Evolutionary conservation across 1,140 invertebrate genomes (phyloP).

Genomic region (Drosophila yakuba): DNA sequence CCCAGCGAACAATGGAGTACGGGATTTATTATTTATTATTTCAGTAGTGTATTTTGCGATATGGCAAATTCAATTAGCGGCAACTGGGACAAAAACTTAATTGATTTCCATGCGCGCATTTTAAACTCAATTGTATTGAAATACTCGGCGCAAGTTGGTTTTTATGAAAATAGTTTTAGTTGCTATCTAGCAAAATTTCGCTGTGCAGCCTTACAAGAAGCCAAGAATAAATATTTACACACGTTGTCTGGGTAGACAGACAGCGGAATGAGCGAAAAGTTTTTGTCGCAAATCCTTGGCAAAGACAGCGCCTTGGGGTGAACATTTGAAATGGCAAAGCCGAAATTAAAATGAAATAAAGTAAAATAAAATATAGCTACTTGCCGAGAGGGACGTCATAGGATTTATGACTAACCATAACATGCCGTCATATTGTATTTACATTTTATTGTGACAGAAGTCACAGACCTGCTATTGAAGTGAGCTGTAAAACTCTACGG

Average conservation of each 20-base stretch:
- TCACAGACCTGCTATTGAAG: background rate
- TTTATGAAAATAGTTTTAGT: slow-evolving; percentile 43
- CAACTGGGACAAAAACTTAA: slow-evolving; percentile 48
- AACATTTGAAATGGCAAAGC: slow-evolving; percentile 36
- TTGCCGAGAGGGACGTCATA: background rate
- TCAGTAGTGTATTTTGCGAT: slow-evolving; percentile 16
- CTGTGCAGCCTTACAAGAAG: slow-evolving; percentile 44
- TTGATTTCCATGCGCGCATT: slow-evolving; percentile 52
- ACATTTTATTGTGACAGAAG: slow-evolving; percentile 22
- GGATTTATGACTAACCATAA: slow-evolving; percentile 39
- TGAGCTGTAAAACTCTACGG: background rate
- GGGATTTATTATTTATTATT: slow-evolving; percentile 48
- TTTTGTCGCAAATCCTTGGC: slow-evolving; percentile 57
- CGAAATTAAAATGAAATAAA: slow-evolving; percentile 66
- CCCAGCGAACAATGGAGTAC: slow-evolving; percentile 5
- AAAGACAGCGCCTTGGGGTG: slow-evolving; percentile 25
- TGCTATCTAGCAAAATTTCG: slow-evolving; percentile 13
- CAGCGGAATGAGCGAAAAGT: slow-evolving; percentile 60
- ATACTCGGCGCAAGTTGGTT: slow-evolving; percentile 37
- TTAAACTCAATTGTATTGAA: slow-evolving; percentile 27
- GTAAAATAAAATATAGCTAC: slow-evolving; percentile 19
- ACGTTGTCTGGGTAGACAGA: slow-evolving; percentile 55
- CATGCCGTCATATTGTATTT: slow-evolving; percentile 45
- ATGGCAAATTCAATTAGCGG: slow-evolving; percentile 68
- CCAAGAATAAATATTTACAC: slow-evolving; percentile 75